A percentile compares a stretch with the other conserved stretches of the same genome.
These are phyloP conservation scores for Venturia canescens DNA, from an alignment of 1,140 invertebrate genomes.

Conservation along the genomic window DNA sequence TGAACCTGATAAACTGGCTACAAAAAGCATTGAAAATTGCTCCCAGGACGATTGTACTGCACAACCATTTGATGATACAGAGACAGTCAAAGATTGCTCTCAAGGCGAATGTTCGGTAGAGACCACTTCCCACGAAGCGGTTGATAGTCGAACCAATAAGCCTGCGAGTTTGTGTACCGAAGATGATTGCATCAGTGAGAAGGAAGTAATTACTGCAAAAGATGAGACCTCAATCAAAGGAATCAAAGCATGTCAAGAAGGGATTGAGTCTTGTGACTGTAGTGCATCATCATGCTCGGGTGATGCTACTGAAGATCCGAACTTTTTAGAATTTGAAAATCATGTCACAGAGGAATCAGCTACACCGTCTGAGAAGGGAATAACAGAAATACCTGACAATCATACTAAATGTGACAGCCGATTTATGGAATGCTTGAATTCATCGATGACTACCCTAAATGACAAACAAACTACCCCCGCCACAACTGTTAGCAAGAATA, in stretches of 20 bases:
- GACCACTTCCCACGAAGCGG: neutral
- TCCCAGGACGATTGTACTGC: neutral
- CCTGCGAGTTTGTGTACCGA: neutral
- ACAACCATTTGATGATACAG: neutral
- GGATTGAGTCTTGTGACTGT: neutral
- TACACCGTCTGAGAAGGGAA: neutral
- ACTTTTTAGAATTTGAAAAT: neutral
- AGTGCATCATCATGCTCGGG: neutral
- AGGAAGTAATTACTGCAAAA: neutral
- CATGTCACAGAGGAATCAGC: neutral
- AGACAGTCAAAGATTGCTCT: neutral
- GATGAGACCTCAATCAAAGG: neutral
- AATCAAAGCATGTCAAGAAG: neutral
- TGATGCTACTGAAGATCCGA: neutral
- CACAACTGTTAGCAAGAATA: neutral
- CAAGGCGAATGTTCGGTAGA: neutral
- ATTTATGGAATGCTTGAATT: constrained; percentile 7
- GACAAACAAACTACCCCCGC: neutral
- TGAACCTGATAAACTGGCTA: neutral
- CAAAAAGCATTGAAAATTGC: neutral
- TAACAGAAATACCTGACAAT: neutral
- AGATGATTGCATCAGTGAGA: neutral
- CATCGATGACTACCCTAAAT: neutral
- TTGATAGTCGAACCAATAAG: neutral
- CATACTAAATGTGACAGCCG: neutral